Percentiles rank a stretch among this genome's conserved stretches.
These are phyloP conservation scores for Oryzaephilus surinamensis DNA, from an alignment of 1,140 invertebrate genomes.

Conservation along the genomic window DNA sequence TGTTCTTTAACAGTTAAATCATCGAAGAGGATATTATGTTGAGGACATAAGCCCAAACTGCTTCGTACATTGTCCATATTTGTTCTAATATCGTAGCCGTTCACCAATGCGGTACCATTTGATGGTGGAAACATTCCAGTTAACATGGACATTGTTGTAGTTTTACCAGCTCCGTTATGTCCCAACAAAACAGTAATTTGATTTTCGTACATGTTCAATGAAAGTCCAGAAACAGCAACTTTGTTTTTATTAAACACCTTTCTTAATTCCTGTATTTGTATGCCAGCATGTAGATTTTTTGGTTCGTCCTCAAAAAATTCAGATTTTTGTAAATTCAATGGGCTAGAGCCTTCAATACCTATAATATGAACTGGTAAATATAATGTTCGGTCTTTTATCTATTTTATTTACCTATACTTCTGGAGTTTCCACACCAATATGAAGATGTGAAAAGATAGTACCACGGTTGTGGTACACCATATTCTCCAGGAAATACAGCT, in stretches of 20 bases:
- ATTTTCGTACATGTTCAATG: conserved; percentile 56
- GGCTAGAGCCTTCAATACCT: conserved; percentile 10
- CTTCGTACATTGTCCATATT: conserved; percentile 49
- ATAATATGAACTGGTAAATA: background rate
- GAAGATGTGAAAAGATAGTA: conserved; percentile 56
- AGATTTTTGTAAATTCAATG: conserved; percentile 3
- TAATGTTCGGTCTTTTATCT: no score
- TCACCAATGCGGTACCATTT: conserved; percentile 54
- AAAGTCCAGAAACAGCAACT: conserved; percentile 42
- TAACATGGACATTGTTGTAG: conserved; percentile 71
- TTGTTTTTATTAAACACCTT: conserved; percentile 49
- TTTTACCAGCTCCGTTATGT: conserved; percentile 61
- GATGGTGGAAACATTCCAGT: conserved; percentile 59
- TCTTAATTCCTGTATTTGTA: conserved; percentile 50
- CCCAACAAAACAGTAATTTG: conserved; percentile 66
- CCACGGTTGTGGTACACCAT: conserved; percentile 60
- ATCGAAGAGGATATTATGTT: conserved; percentile 90
- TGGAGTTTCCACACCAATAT: conserved; percentile 20
- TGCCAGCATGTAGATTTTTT: conserved; percentile 40
- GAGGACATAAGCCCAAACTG: conserved; percentile 81
- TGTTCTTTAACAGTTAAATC: conserved; percentile 85
- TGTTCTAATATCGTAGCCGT: conserved; percentile 54
- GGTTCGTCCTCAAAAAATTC: conserved; percentile 24
- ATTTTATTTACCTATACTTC: conserved; percentile 4
- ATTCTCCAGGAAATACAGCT: conserved; percentile 59